These are phyloP conservation scores for Archaeoteleia sp. DNA, from an alignment of 2,888 invertebrate genomes.

Conservation along the genomic window DNA sequence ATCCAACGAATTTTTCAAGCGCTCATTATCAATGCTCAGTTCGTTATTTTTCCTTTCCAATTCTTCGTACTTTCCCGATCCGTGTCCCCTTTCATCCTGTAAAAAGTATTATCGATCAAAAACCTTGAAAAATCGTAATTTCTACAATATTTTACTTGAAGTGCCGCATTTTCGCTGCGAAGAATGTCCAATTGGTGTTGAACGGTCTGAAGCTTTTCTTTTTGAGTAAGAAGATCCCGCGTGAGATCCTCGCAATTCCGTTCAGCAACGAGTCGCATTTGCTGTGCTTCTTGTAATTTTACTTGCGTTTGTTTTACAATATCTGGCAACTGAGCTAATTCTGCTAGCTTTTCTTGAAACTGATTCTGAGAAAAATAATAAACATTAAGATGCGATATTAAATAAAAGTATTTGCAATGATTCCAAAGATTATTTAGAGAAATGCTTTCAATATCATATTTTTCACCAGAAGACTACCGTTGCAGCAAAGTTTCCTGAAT, in stretches of 20 bases:
- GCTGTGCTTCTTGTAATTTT: conserved; percentile 82
- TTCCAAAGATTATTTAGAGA: too few relatives aligned
- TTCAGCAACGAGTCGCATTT: conserved; percentile 81
- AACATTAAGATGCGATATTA: too few relatives aligned
- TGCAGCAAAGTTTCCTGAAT: too few relatives aligned
- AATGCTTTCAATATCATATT: too few relatives aligned
- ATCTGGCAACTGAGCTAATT: conserved; percentile 82
- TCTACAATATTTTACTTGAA: conserved; percentile 54
- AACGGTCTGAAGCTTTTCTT: conserved; percentile 77
- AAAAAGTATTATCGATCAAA: neutral
- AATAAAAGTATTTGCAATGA: conserved; percentile 1
- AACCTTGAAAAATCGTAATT: neutral
- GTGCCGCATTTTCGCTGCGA: conserved; percentile 60
- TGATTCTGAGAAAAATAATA: conserved; percentile 74
- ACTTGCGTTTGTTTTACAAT: conserved; percentile 82
- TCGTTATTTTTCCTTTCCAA: conserved; percentile 76
- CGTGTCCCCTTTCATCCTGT: conserved; percentile 58
- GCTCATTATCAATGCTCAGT: conserved; percentile 76
- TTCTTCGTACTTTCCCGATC: conserved; percentile 60
- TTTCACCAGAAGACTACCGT: too few relatives aligned
- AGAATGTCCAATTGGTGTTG: conserved; percentile 68
- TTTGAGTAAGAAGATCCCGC: conserved; percentile 79
- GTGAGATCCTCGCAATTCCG: conserved; percentile 81
- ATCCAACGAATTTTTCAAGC: conserved; percentile 76
- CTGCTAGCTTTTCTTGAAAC: conserved; percentile 84